Evolutionary conservation across 1,140 invertebrate genomes (phyloP).

Genomic region (Dendrolimus kikuchii): DNA sequence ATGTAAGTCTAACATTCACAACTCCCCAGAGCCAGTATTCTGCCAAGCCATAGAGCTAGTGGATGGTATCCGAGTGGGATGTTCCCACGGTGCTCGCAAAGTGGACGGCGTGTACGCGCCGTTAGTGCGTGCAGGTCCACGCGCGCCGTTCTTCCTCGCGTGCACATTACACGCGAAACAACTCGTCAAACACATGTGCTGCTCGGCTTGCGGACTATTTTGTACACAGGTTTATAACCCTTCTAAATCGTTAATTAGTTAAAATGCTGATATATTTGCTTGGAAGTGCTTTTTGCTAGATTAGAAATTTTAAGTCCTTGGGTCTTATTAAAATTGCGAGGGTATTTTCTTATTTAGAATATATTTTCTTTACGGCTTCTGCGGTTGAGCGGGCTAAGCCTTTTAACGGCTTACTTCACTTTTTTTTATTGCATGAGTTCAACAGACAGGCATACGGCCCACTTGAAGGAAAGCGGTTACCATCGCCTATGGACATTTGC

Average conservation of each 20-base stretch:
- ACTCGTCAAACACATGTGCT: constrained; percentile 88
- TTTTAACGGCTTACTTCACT: too few relatives aligned
- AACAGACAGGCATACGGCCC: too few relatives aligned
- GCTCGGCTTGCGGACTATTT: constrained; percentile 91
- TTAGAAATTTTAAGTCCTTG: background rate
- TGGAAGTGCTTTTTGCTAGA: background rate
- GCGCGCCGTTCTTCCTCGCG: constrained; percentile 88
- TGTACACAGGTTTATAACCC: constrained; percentile 83
- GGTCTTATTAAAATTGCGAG: too few relatives aligned
- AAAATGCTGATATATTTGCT: too few relatives aligned
- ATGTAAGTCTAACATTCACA: too few relatives aligned
- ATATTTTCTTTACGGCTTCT: too few relatives aligned
- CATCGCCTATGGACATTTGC: too few relatives aligned
- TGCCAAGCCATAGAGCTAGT: constrained; percentile 84
- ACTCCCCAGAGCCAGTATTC: constrained; percentile 55
- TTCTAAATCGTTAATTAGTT: too few relatives aligned
- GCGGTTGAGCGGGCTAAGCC: too few relatives aligned
- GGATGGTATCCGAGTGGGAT: constrained; percentile 85
- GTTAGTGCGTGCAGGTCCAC: constrained; percentile 82
- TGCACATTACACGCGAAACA: constrained; percentile 87
- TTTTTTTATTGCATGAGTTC: too few relatives aligned
- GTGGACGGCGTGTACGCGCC: constrained; percentile 71
- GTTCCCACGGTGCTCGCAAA: constrained; percentile 79
- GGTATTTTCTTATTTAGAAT: too few relatives aligned
- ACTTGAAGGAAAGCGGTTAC: too few relatives aligned